Conservation (phyloP, 2,797 vertebrate genomes). For the Prionace glauca region DNA sequence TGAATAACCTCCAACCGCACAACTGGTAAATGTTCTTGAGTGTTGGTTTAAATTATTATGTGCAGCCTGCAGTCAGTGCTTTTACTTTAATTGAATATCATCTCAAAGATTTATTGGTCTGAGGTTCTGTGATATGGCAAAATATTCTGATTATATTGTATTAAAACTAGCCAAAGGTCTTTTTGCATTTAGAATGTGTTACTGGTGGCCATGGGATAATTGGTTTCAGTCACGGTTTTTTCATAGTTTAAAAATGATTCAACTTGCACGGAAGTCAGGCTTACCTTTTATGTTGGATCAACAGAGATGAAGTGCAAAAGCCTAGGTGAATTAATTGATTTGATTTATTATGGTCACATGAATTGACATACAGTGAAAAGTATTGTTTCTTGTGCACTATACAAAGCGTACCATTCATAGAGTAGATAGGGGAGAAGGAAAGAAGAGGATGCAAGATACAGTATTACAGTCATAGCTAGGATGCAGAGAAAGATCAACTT, state of each 20-base stretch:
- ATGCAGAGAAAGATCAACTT: no score
- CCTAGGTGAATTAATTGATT: not conserved
- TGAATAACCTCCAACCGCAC: not conserved
- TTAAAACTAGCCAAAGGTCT: not conserved
- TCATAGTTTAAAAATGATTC: not conserved
- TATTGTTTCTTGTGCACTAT: no score
- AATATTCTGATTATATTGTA: not conserved
- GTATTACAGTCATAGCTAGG: no score
- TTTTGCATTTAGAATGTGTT: not conserved
- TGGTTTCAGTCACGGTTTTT: not conserved
- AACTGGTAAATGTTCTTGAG: not conserved
- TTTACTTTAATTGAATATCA: conserved; percentile 1
- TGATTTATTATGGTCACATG: no score
- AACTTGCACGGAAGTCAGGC: not conserved
- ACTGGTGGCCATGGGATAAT: not conserved
- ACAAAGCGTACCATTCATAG: no score
- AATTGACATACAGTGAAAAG: no score
- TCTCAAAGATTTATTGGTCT: not conserved
- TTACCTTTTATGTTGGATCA: not conserved
- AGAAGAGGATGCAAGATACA: no score
- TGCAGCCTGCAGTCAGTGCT: not conserved
- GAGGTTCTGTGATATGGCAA: not conserved
- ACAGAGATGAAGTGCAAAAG: not conserved
- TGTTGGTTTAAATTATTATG: not conserved
- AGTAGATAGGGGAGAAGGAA: no score